A percentile compares a stretch with the other conserved stretches of the same genome.
These are phyloP conservation scores for Heloderma charlesbogerti DNA, from an alignment of 2,113 vertebrate genomes.

Conservation along the genomic window DNA sequence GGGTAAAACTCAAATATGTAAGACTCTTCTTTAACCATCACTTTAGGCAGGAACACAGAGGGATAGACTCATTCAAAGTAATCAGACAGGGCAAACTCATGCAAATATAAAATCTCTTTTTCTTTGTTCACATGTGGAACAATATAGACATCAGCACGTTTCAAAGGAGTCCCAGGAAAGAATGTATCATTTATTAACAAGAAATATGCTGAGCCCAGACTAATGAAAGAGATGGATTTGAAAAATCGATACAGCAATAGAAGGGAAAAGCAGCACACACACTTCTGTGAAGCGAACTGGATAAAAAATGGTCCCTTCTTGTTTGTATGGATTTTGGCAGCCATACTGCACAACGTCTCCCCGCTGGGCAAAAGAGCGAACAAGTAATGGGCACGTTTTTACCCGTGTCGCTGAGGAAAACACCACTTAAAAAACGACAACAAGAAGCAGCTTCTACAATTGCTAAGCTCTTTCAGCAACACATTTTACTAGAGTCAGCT, in stretches of 20 bases:
- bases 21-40: neutral
- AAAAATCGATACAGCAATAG: neutral
- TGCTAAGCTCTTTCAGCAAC: neutral
- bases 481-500: neutral
- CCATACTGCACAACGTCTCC: neutral
- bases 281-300: neutral
- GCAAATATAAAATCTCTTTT: neutral
- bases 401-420: neutral
- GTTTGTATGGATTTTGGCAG: neutral
- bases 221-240: constrained; percentile 27
- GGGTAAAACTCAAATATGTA: neutral
- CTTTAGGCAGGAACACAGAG: neutral
- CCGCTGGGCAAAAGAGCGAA: neutral
- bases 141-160: constrained; percentile 35
- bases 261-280: constrained; percentile 16
- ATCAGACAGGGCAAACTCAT: neutral
- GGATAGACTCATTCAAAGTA: neutral
- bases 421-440: neutral
- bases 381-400: neutral
- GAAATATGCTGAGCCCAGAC: neutral
- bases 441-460: neutral
- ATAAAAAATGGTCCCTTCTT: neutral
- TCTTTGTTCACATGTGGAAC: neutral
- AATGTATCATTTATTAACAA: neutral
- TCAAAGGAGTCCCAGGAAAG: neutral